Conservation (phyloP, 2,888 invertebrate species). For the Cephalotes varians region DNA sequence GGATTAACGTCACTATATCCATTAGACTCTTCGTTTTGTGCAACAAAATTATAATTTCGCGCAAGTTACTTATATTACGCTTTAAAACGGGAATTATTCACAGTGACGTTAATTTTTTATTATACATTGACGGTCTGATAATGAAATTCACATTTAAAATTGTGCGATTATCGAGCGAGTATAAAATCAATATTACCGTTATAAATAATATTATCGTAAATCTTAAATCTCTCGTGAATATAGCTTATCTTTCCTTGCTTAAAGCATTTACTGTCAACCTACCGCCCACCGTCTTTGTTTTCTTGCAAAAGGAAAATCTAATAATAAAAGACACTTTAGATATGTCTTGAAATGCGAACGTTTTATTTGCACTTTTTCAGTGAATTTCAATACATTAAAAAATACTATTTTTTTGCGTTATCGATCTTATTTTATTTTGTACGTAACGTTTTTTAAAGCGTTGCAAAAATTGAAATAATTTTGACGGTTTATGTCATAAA, state of each 20-base stretch:
- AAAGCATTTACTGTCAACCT: neutral
- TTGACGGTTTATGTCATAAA: no score
- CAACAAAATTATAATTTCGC: conserved; percentile 28
- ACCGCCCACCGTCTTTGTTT: neutral
- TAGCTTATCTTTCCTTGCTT: neutral
- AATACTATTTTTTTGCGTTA: no score
- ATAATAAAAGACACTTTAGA: neutral
- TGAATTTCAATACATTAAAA: no score
- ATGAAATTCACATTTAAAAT: conserved; percentile 1
- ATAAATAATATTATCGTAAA: neutral
- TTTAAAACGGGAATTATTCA: conserved; percentile 5
- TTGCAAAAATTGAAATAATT: no score
- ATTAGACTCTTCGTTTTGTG: conserved; percentile 21
- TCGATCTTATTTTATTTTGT: no score
- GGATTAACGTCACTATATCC: conserved; percentile 61
- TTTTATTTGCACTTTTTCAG: neutral
- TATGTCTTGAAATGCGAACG: neutral
- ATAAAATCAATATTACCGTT: neutral
- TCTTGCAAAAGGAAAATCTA: neutral
- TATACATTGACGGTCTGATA: neutral
- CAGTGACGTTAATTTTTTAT: conserved; percentile 11
- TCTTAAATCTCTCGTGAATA: neutral
- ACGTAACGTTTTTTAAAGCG: no score
- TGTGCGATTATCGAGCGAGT: neutral
- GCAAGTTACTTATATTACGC: neutral